Base-by-base conservation (phyloP, 2,797 vertebrate genomes). In the Neosalanx taihuensis region DNA sequence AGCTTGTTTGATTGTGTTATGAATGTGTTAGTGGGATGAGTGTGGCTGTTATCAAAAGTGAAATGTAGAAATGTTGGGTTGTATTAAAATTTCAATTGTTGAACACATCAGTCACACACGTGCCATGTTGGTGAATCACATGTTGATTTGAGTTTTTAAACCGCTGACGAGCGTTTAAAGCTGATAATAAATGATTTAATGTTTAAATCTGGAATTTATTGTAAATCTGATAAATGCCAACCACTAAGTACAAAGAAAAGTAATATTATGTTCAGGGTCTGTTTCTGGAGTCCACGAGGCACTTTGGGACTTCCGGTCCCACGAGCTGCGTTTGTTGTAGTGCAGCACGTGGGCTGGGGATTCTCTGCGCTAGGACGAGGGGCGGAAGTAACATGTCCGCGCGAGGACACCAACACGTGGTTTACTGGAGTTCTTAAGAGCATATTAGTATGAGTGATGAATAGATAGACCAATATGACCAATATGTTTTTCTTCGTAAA, bases 321-420 rank as follows among this genome's bases (percentile, higher is more conserved):
- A 23, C 41, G 64, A 23, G 64, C 26, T 49, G 4, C 26, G 75
- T 88, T 85, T 91, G 83, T 90, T 88, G 74, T 89, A 89, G 77
- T 84, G 58, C 64, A 79, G 80, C 90, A 90, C 85, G 89, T 92
- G 92, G 85, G 67, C 10, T 49, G 17, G 30, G 29, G 3, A 26
- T 37, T 4, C 20, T 49, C 13, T 60, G 2, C 4, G 56, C 23
- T 7, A 6, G 68, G 53, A 46, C 37, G 37, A 41, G 37, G 33
- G 18, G 20, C 20, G 62, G 9, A 49, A 26, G 4, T 17, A 20
- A 26, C 37, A n/a, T 41, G 46, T 77, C 75, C 67, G 73, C 67
- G 68, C 6, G 26, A 5, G 49, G 37, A 46, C 63, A 41, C 56
- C 62, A 76, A 81, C 90, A 90, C 85, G 66, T 68, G 64, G 49